Conservation (phyloP, 2,888 invertebrate genomes). For the Dynastes tityus region DNA sequence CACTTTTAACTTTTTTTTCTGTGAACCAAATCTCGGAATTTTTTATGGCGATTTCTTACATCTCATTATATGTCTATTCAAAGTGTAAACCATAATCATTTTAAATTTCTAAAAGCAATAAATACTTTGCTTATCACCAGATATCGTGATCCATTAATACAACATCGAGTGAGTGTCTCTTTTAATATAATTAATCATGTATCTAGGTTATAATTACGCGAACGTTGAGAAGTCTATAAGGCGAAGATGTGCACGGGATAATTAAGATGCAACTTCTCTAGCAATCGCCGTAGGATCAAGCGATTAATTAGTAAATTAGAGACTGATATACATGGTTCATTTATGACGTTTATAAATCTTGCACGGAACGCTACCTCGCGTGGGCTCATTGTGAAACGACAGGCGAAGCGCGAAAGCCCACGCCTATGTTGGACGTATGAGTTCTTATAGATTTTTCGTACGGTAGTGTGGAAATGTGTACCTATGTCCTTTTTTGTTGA, state of each 20-base stretch:
- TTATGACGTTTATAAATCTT: conserved; percentile 22
- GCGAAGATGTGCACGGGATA: not conserved
- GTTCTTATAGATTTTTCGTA: not conserved
- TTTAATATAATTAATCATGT: conserved; percentile 12
- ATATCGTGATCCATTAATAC: too few relatives aligned
- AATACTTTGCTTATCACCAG: too few relatives aligned
- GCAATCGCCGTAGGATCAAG: not conserved
- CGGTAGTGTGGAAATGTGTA: not conserved
- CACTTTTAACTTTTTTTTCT: too few relatives aligned
- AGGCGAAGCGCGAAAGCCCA: not conserved
- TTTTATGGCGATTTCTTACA: too few relatives aligned
- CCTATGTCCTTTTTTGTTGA: not conserved
- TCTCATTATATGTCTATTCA: too few relatives aligned
- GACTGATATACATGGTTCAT: conserved; percentile 7
- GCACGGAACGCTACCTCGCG: not conserved
- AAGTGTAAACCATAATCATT: too few relatives aligned
- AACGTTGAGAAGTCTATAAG: conserved; percentile 1
- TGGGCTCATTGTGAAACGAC: conserved; percentile 17
- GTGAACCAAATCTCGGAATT: too few relatives aligned
- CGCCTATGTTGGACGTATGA: conserved; percentile 1
- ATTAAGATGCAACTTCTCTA: not conserved
- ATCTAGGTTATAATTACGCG: conserved; percentile 6
- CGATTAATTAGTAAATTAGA: conserved; percentile 4
- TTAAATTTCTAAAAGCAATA: too few relatives aligned
- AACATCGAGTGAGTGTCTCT: not conserved